Evolutionary conservation across 2,888 invertebrate genomes (phyloP), one percentile per base, ranked within the genome.

Genomic region (Cyaniris semiargus): DNA sequence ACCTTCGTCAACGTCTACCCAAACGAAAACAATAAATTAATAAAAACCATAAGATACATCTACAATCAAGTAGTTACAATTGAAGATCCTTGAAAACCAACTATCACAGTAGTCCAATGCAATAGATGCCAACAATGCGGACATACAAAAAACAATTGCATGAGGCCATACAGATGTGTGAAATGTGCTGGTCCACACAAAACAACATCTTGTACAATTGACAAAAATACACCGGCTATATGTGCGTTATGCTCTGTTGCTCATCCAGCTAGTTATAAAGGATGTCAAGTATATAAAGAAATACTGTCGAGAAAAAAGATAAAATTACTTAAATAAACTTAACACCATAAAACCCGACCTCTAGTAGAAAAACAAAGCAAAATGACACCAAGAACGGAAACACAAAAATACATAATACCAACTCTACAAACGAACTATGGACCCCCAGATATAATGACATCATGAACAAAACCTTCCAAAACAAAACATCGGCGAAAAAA

Each of bases 201-300:
- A n/a, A 76, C 76, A 3, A 31, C 56, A 15, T 58, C 27, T 31
- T 34, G 31, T 18, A 34, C 15, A 21, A 34, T 53, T 13, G 75
- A 75, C 18, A 75, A 48, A 34, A 79, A 77, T 53, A 76, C 79
- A 0, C 80, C 79, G 1, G 79, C 79, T n/a, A 75, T 21, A 7
- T 79, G 79, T 74, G 74, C 79, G 2, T 38, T 82, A 1, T 82
- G 80, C 31, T n/a, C 53, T 15, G 76, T 78, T 6, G 27, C 18
- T 58, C 80, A 82, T 27, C 80, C 80, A 10, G 79, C 81, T 1
- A 82, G 79, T 38, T 81, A 76, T 10, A 80, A 80, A 34, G 79
- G 79, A 3, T 80, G 80, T 70, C 72, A 79, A 76, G 76, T 81
- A 0, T 80, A 81, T n/a, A 78, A 78, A 76, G 77, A 80, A 72